Evolutionary conservation across 2,797 vertebrate species (phyloP).

Genomic region (Anguilla marmorata): DNA sequence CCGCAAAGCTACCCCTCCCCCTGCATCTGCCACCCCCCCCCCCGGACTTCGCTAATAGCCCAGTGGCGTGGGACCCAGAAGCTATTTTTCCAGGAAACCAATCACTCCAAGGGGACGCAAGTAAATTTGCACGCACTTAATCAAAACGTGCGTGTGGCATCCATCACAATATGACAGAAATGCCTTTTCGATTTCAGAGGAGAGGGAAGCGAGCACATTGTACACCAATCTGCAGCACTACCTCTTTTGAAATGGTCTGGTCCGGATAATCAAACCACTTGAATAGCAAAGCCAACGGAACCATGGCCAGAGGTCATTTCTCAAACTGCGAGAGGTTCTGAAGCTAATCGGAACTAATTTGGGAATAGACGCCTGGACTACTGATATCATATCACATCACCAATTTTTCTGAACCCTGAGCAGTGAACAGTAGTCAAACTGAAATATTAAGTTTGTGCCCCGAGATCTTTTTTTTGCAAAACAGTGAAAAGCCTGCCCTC

Average conservation of each 20-base stretch:
- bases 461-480: not conserved
- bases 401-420: not conserved
- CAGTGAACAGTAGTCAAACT: not conserved
- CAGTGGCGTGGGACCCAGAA: not conserved
- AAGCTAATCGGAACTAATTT: not conserved
- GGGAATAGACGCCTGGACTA: not conserved
- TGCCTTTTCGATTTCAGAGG: not conserved
- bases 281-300: not conserved
- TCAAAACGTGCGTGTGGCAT: not conserved
- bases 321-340: not conserved
- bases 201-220: not conserved
- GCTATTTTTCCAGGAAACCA: not conserved
- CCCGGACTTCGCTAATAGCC: not conserved
- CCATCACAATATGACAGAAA: not conserved
- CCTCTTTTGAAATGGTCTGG: not conserved
- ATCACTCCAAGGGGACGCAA: not conserved
- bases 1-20: conserved; percentile 19
- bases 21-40: conserved; percentile 24
- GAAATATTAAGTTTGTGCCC: not conserved
- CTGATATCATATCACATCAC: not conserved
- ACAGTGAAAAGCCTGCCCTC: too few species aligned
- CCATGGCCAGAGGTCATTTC: not conserved
- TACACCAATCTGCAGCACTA: not conserved
- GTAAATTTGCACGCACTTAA: not conserved
- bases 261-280: not conserved